These are phyloP conservation scores for Percina caprodes DNA, from an alignment of 2,113 vertebrate genomes.

Conservation along the genomic window DNA sequence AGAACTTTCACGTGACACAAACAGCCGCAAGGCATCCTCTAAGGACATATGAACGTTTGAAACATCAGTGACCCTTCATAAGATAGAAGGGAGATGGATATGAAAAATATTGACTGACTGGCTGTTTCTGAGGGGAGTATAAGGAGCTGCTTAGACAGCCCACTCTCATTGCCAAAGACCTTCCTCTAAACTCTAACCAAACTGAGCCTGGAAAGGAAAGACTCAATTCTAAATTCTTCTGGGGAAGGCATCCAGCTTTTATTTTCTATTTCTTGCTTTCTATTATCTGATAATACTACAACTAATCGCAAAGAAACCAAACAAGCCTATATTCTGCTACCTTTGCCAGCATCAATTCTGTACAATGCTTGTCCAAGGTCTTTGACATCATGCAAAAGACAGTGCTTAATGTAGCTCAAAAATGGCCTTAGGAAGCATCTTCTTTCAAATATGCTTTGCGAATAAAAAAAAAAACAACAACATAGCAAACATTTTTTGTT, in stretches of 20 bases:
- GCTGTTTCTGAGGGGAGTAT: constrained; percentile 52
- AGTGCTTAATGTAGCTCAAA: constrained; percentile 81
- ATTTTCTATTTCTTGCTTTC: constrained; percentile 34
- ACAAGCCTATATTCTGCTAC: constrained; percentile 38
- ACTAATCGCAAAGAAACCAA: constrained; percentile 40
- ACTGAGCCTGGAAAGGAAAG: constrained; percentile 51
- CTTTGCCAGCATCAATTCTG: constrained; percentile 56
- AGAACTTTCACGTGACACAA: constrained; percentile 71
- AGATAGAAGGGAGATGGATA: constrained; percentile 64
- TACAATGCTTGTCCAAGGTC: constrained; percentile 60
- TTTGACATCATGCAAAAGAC: constrained; percentile 81
- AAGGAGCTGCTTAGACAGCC: constrained; percentile 65
- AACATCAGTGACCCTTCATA: constrained; percentile 75
- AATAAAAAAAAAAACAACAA: constrained; percentile 46
- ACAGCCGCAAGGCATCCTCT: constrained; percentile 72
- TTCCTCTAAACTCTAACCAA: constrained; percentile 66
- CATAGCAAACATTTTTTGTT: constrained; percentile 58
- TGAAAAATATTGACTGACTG: constrained; percentile 77
- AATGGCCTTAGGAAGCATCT: constrained; percentile 76
- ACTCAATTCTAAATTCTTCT: constrained; percentile 43
- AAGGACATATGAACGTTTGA: constrained; percentile 70
- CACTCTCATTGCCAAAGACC: constrained; percentile 74
- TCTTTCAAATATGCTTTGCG: constrained; percentile 66
- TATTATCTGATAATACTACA: constrained; percentile 37
- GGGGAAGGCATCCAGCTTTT: constrained; percentile 9